These are phyloP conservation scores for Gonatopus flavifemur DNA, from an alignment of 1,140 invertebrate species.

Conservation along the genomic window DNA sequence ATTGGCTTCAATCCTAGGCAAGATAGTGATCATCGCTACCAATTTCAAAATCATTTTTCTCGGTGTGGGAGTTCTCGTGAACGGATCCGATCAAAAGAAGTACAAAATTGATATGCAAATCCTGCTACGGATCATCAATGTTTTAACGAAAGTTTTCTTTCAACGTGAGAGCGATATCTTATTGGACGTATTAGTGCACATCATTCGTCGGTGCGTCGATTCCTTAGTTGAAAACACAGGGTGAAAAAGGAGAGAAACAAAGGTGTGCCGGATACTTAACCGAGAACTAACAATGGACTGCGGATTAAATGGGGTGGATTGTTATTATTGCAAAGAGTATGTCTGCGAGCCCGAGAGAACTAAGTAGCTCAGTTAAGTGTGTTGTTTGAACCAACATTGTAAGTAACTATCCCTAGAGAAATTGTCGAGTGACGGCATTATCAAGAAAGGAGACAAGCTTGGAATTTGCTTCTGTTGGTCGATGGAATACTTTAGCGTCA, in stretches of 20 bases:
- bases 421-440: conserved; percentile 41
- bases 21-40: too few species aligned
- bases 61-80: too few species aligned
- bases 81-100: too few species aligned
- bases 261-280: conserved; percentile 35
- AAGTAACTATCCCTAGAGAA: conserved; percentile 54
- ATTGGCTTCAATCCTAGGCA: too few species aligned
- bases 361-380: conserved; percentile 59
- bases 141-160: too few species aligned
- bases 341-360: conserved; percentile 40
- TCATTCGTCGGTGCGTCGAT: too few species aligned
- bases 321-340: conserved; percentile 59
- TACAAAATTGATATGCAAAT: too few species aligned
- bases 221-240: too few species aligned
- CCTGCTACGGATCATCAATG: too few species aligned
- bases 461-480: conserved; percentile 26
- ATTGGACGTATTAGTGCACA: too few species aligned
- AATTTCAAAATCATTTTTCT: too few species aligned
- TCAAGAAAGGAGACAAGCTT: conserved; percentile 26
- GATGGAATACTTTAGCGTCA: conserved; percentile 38
- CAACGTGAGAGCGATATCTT: too few species aligned
- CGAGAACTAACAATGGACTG: conserved; percentile 41
- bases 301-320: conserved; percentile 57
- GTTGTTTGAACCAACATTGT: conserved; percentile 58
- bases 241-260: conserved; percentile 6